phyloP scores from a whole-genome alignment of 2,113 vertebrate genomes.

The Tragulus kanchil region DNA sequence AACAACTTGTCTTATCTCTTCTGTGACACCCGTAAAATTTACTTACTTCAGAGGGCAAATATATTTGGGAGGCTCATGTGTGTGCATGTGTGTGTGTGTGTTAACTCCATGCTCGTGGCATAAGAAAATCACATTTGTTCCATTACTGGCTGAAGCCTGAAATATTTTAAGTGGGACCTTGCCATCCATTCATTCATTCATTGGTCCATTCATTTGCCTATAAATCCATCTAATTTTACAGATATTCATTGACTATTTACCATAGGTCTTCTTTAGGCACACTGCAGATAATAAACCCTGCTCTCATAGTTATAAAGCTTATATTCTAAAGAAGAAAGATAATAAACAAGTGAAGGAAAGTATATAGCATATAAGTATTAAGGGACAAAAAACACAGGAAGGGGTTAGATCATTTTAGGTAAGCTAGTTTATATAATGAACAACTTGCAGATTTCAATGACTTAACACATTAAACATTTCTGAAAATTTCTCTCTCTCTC shows the following conservation, averaged over 20 bases:
- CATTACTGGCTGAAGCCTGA: not conserved
- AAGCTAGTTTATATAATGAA: not conserved
- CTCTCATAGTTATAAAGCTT: not conserved
- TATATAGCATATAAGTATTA: not conserved
- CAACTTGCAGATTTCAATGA: not conserved
- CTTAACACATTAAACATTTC: constrained; percentile 36
- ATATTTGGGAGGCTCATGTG: not conserved
- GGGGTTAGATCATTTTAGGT: not conserved
- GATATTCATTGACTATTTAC: not conserved
- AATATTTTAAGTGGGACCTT: constrained; percentile 28
- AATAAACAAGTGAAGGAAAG: constrained; percentile 36
- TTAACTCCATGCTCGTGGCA: too few relatives aligned
- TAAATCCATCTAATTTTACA: not conserved
- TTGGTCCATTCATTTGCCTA: not conserved
- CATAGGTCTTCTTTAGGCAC: not conserved
- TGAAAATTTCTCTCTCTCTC: constrained; percentile 33
- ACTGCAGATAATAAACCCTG: not conserved
- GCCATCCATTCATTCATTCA: not conserved
- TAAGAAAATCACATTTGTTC: constrained; percentile 36
- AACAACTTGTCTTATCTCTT: not conserved
- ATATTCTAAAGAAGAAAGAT: constrained; percentile 21
- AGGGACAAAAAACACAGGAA: not conserved
- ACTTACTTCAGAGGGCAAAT: not conserved
- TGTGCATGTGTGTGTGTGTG: not conserved
- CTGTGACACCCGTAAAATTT: constrained; percentile 9